A percentile compares a stretch with the other conserved stretches of the same genome.
Conservation (phyloP, 1,140 invertebrate species). For the Drosophila erecta region DNA sequence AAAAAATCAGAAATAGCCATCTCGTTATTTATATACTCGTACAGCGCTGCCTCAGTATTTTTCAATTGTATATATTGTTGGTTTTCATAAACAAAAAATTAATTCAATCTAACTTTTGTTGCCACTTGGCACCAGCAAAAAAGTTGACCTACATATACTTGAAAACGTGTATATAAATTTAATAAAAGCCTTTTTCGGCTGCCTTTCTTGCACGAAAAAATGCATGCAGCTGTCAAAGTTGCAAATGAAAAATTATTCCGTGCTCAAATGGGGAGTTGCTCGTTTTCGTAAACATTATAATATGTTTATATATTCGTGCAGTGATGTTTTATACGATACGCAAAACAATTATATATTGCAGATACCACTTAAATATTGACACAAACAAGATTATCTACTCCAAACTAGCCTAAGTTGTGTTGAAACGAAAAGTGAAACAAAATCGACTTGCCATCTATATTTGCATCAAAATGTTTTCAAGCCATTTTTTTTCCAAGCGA, state of each 20-base stretch:
- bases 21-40: neutral
- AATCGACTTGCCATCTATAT: neutral
- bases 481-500: neutral
- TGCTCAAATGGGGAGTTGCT: slow-evolving; percentile 8
- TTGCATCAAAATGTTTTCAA: neutral
- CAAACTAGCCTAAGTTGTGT: neutral
- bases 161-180: slow-evolving; percentile 17
- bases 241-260: slow-evolving; percentile 26
- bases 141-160: slow-evolving; percentile 14
- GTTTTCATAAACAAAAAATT: neutral
- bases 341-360: slow-evolving; percentile 9
- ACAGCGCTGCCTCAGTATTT: neutral
- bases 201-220: slow-evolving; percentile 5
- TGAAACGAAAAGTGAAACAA: neutral
- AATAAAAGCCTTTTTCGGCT: slow-evolving; percentile 12
- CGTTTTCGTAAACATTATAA: slow-evolving; percentile 1
- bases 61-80: neutral
- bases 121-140: slow-evolving; percentile 1
- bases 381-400: slow-evolving; percentile 1
- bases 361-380: neutral
- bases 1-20: neutral
- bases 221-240: slow-evolving; percentile 26
- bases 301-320: slow-evolving; percentile 7
- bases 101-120: slow-evolving; percentile 7
- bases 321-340: neutral